Evolutionary conservation across 2,888 invertebrate species (phyloP).

Genomic region (Hetaerina titia): DNA sequence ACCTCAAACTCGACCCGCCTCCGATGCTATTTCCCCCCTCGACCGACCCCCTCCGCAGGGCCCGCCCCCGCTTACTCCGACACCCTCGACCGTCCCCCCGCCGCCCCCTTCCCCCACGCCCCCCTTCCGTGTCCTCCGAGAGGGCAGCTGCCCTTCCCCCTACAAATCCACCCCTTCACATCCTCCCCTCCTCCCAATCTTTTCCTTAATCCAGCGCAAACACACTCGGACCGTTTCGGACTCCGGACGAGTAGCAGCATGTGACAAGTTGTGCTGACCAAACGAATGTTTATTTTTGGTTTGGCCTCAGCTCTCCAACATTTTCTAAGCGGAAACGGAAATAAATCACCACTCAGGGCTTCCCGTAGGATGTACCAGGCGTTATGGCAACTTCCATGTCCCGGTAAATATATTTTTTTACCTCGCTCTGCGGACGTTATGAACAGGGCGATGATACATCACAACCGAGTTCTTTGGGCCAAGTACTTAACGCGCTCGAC

Average conservation of each 20-base stretch:
- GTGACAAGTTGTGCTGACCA: conserved; percentile 65
- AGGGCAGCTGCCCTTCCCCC: not conserved
- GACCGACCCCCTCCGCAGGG: not conserved
- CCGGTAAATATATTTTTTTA: not conserved
- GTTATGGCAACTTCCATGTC: not conserved
- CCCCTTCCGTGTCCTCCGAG: not conserved
- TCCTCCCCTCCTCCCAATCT: not conserved
- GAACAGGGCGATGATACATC: not conserved
- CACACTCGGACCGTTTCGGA: conserved; percentile 16
- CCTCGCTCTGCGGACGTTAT: not conserved
- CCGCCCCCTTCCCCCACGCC: not conserved
- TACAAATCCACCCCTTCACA: not conserved
- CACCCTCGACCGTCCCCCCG: not conserved
- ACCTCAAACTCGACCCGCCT: not conserved
- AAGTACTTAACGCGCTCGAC: not conserved
- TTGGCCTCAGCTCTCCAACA: not conserved
- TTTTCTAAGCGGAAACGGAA: conserved; percentile 39
- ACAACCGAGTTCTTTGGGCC: not conserved
- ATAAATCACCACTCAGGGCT: conserved; percentile 19
- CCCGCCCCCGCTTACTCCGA: not conserved
- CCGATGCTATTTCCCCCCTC: not conserved
- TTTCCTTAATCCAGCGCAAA: conserved; percentile 2
- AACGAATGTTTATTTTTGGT: conserved; percentile 43
- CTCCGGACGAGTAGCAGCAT: conserved; percentile 36
- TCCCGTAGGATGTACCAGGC: not conserved